Evolutionary conservation across 2,888 invertebrate genomes (phyloP).

Genomic region (Acanthacorydalis orientalis): DNA sequence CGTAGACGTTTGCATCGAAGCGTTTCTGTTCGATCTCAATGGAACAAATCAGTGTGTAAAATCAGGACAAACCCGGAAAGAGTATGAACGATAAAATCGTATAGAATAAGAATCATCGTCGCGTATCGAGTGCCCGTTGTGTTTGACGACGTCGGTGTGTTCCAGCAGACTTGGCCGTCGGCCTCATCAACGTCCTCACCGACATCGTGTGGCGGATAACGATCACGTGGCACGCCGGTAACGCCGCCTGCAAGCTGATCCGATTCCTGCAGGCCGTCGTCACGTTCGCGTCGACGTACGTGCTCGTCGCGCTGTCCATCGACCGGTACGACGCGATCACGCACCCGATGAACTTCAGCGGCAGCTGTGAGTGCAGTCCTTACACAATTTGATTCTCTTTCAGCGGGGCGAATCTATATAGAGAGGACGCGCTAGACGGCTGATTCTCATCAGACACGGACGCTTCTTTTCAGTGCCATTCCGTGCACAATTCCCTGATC

Average conservation of each 20-base stretch:
- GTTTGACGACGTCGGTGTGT: not conserved
- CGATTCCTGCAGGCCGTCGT: slow-evolving; percentile 74
- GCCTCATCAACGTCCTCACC: slow-evolving; percentile 72
- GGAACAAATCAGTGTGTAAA: no score
- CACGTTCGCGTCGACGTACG: slow-evolving; percentile 84
- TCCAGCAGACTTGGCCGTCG: slow-evolving; percentile 69
- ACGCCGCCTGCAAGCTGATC: slow-evolving; percentile 73
- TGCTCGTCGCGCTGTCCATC: slow-evolving; percentile 78
- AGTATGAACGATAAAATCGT: no score
- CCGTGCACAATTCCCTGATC: no score
- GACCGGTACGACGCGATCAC: slow-evolving; percentile 89
- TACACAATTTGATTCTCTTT: no score
- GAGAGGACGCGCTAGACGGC: no score
- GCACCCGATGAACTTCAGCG: slow-evolving; percentile 88
- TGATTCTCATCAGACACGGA: no score
- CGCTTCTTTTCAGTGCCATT: no score
- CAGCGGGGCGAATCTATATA: not conserved
- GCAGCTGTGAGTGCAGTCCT: slow-evolving; percentile 62
- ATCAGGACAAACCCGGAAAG: no score
- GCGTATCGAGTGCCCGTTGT: not conserved
- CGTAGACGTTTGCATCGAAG: no score
- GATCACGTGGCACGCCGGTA: slow-evolving; percentile 78
- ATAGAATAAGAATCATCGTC: not conserved
- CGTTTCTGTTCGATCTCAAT: no score
- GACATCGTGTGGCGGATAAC: slow-evolving; percentile 83